Evolutionary conservation across 2,113 vertebrate genomes (phyloP), one percentile per base, ranked within the genome.

Genomic region (Hyla sarda): DNA sequence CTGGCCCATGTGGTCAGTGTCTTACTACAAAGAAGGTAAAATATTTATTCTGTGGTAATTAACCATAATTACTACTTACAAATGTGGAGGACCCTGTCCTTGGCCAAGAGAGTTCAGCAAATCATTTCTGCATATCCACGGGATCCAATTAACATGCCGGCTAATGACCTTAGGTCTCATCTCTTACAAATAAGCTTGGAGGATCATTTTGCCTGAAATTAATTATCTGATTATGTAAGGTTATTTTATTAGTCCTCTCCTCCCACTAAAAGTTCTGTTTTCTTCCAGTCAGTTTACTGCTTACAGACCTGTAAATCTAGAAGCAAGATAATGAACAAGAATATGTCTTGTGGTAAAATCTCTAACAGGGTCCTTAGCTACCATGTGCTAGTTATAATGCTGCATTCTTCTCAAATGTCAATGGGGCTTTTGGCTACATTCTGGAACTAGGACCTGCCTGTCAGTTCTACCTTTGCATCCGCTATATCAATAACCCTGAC

Each of bases 31-130:
- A 81, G 85, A 81, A 82, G 67, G 85, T 87, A 74, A 87, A 87
- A 87, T 87, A 82, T 87, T 87, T 74, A 87, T 87, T 82, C 67
- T 82, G 78, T 52, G 34, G 52, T 87, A 87, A 87, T 87, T 87
- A 74, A 50, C 77, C 50, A 74, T 87, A 87, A 87, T 87, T 82
- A 82, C 85, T 87, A 82, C 74, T 87, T 87, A 87, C 67, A 87
- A 82, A 87, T 87, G 78, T 82, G 67, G 62, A 82, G 67, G 52
- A 82, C 67, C 85, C 54, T 82, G 67, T 87, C 77, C 67, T 87
- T 87, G 78, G 78, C 85, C 74, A 74, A 74, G 77, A 82, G 50
- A 82, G 77, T 87, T 82, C 78, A 87, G 41, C 67, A 87, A 82
- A 87, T 87, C 77, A 87, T 74, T 74, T 87, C 78, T 73, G 85